Base-by-base conservation (phyloP, 2,888 invertebrate species). In the Ectobius pallidus region DNA sequence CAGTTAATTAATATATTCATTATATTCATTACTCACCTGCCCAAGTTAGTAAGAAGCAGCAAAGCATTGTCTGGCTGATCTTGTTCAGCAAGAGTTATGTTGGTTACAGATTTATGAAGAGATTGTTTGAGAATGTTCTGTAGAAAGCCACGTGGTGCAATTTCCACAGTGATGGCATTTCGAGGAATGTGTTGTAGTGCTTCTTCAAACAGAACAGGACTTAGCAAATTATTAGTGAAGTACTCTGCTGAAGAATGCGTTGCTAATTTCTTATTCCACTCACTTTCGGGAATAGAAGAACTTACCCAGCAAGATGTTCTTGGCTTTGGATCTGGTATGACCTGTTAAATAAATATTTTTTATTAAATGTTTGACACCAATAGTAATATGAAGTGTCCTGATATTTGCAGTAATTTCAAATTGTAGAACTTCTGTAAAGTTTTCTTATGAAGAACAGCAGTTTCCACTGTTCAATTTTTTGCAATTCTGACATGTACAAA, bases 171-270 rank as follows among this genome's bases (percentile, higher is more conserved):
- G 77, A 98, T 86, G 6, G 97, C 96, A 81, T 95, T 92, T 77
- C 88, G 89, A 18, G 99, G 99, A 61, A 99, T 87, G 81, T 92
- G 90, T 77, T 87, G 85, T 76, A 97, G 81, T 7, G 93, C 97
- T 81, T 96, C 96, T 80, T 96, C 91, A 88, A 96, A 97, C 69
- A 95, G 87, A 69, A 97, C 97, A 16, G 97, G 96, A 70, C 95
- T 96, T 70, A 97, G 86, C 77, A 98, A 86, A 84, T 98, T 98
- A 87, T 98, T 97, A 30, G 96, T 96, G 83, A 97, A 97, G 85
- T 99, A 99, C 49, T 92, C 93, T 1, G 95, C 92, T 0, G 95
- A 95, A 1, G 90, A 92, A 2, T 87, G 81, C 75, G 87, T 84
- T 0, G 91, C 89, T 42, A 88, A 85, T 0, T 88, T 82, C 0